Conservation (phyloP, 2,113 vertebrate species). For the Lasiurus cinereus region DNA sequence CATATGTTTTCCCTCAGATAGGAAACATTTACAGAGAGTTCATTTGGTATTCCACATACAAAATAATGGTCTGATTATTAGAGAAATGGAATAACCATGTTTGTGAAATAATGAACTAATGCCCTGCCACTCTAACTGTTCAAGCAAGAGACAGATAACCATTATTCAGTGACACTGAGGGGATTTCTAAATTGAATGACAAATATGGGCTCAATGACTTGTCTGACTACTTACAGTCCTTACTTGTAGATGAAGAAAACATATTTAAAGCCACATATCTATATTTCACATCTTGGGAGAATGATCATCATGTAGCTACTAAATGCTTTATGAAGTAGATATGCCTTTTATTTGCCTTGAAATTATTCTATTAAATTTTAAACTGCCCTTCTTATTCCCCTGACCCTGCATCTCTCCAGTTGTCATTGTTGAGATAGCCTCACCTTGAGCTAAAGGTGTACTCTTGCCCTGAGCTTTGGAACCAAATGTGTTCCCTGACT, state of each 20-base stretch:
- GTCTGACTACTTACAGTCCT: neutral
- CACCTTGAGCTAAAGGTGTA: neutral
- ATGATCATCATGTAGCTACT: neutral
- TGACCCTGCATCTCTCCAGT: neutral
- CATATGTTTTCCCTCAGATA: neutral
- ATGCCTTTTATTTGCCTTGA: neutral
- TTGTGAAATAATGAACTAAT: constrained; percentile 6
- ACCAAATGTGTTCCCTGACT: neutral
- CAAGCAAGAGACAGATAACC: neutral
- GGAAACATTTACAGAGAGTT: neutral
- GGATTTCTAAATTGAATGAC: neutral
- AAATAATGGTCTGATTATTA: constrained; percentile 1
- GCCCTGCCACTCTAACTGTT: neutral
- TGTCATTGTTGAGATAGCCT: neutral
- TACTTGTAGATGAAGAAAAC: neutral
- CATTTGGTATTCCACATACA: neutral
- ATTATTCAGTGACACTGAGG: neutral
- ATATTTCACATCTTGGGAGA: neutral
- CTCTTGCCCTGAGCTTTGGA: neutral
- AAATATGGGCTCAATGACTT: neutral
- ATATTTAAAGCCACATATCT: neutral
- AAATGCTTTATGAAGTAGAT: neutral
- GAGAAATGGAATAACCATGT: neutral
- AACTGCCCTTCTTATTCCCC: neutral
- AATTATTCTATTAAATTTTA: neutral